A percentile compares a stretch with the other conserved stretches of the same genome.
phyloP scores from a whole-genome alignment of 1,140 invertebrate species.

The Drosophila albomicans region DNA sequence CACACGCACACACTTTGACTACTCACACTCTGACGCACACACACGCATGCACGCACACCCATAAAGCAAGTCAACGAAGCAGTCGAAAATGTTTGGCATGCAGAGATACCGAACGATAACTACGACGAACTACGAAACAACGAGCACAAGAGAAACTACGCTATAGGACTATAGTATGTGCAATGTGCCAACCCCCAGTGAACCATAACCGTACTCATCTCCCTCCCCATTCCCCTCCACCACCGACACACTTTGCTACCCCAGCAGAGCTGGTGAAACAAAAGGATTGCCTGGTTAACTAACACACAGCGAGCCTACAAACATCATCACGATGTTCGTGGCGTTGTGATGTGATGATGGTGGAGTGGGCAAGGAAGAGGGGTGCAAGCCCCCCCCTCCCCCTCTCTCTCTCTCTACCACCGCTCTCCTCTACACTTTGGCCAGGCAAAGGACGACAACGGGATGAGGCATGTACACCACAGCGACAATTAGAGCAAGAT shows the following conservation, averaged over 20 bases:
- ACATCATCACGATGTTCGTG: neutral
- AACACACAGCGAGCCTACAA: slow-evolving; percentile 22
- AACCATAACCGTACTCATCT: slow-evolving; percentile 13
- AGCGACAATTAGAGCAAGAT: slow-evolving; percentile 72
- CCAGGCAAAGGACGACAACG: slow-evolving; percentile 7
- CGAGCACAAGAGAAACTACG: slow-evolving; percentile 36
- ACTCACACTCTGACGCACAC: neutral
- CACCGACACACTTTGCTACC: too few species aligned
- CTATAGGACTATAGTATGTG: slow-evolving; percentile 27
- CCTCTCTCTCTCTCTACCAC: too few species aligned
- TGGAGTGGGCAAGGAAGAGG: slow-evolving; percentile 14
- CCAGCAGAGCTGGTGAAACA: slow-evolving; percentile 34
- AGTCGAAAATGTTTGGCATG: slow-evolving; percentile 66
- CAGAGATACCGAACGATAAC: slow-evolving; percentile 56
- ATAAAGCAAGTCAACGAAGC: slow-evolving; percentile 25
- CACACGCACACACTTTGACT: neutral
- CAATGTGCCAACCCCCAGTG: slow-evolving; percentile 39
- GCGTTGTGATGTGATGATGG: neutral
- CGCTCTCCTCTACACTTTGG: neutral
- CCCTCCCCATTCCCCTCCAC: neutral
- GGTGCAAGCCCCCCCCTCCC: neutral
- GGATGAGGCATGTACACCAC: slow-evolving; percentile 41
- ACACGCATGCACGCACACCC: slow-evolving; percentile 2
- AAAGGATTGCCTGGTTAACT: slow-evolving; percentile 52
- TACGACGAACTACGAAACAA: slow-evolving; percentile 47